Evolutionary conservation across 2,888 invertebrate species (phyloP).

Genomic region (Sacculina carcini): DNA sequence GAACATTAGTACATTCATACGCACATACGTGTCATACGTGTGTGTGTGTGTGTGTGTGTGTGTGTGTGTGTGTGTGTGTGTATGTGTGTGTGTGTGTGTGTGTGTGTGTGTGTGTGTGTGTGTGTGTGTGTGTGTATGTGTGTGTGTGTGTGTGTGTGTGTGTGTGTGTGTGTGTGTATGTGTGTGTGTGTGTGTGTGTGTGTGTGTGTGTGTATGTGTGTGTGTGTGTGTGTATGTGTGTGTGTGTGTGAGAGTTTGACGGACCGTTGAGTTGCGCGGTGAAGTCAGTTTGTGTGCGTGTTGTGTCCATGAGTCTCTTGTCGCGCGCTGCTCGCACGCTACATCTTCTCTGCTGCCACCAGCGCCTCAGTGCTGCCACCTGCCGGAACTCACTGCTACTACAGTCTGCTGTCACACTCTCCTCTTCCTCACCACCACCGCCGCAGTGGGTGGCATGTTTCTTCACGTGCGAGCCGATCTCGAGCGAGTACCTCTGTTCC

Average conservation of each 20-base stretch:
- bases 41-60: background rate
- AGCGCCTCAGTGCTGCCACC: too few species aligned
- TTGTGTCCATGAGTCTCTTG: background rate
- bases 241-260: background rate
- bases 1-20: too few species aligned
- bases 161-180: background rate
- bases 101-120: background rate
- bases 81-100: background rate
- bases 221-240: background rate
- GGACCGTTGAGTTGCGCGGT: background rate
- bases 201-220: background rate
- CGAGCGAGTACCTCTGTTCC: too few species aligned
- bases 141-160: background rate
- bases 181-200: background rate
- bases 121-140: background rate
- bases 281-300: background rate
- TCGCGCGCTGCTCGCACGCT: too few species aligned
- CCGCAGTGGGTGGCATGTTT: too few species aligned
- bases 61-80: background rate
- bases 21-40: too few species aligned
- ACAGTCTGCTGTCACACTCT: too few species aligned
- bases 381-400: too few species aligned
- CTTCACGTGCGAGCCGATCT: too few species aligned
- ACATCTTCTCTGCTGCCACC: too few species aligned
- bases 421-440: too few species aligned